A percentile compares a stretch with the other conserved stretches of the same genome.
phyloP scores from a whole-genome alignment of 2,113 vertebrate genomes.

The Lonchura striata region DNA sequence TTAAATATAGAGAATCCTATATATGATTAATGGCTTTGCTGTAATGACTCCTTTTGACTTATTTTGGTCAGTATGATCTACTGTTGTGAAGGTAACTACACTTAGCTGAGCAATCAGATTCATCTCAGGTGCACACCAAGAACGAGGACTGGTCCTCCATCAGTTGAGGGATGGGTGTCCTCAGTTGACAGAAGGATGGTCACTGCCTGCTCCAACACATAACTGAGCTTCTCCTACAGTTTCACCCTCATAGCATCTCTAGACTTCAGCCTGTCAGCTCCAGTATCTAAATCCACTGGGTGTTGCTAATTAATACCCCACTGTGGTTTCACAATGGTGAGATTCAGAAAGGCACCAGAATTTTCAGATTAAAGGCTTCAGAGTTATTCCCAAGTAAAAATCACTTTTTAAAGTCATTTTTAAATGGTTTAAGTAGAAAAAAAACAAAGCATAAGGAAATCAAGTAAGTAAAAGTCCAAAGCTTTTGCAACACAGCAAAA shows the following conservation, averaged over 20 bases:
- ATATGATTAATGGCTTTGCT: neutral
- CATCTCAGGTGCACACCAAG: neutral
- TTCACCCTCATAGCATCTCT: neutral
- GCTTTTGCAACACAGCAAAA: neutral
- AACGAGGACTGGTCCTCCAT: accelerated
- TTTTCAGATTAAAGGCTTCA: neutral
- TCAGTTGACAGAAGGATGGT: neutral
- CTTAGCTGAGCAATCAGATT: neutral
- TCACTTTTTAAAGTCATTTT: neutral
- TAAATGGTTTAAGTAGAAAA: neutral
- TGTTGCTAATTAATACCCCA: neutral
- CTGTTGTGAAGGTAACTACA: neutral
- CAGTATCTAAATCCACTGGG: neutral
- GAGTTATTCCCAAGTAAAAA: neutral
- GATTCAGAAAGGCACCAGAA: neutral
- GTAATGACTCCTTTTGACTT: neutral
- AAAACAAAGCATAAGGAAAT: neutral
- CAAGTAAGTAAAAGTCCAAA: neutral
- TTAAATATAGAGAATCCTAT: neutral
- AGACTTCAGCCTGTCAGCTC: neutral
- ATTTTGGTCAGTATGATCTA: neutral
- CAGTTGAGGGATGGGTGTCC: neutral
- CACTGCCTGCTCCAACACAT: neutral
- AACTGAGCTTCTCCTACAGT: neutral
- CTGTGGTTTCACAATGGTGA: accelerated